Conservation (phyloP, 2,113 vertebrate genomes). For the Malurus melanocephalus region DNA sequence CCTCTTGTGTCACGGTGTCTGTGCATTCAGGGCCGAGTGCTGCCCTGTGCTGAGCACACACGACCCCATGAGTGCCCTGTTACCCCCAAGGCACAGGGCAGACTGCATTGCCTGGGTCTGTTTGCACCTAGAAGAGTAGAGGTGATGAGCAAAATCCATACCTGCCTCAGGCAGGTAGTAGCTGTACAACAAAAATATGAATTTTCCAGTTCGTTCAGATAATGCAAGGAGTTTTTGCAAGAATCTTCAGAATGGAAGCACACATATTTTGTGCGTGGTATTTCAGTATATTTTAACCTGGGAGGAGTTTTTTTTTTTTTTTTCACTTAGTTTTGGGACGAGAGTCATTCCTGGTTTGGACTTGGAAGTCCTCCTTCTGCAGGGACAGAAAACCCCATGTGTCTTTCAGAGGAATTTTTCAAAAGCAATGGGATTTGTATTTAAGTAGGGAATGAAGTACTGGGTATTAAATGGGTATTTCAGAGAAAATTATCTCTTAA, state of each 20-base stretch:
- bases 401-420: background rate
- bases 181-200: background rate
- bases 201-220: background rate
- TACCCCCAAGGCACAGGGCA: background rate
- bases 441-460: background rate
- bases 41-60: background rate
- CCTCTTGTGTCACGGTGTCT: accelerated
- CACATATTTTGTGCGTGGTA: background rate
- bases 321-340: background rate
- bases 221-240: background rate
- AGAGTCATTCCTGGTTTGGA: background rate
- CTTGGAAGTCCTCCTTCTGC: background rate
- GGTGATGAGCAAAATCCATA: background rate
- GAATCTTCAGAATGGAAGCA: background rate
- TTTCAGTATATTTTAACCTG: background rate
- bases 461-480: background rate
- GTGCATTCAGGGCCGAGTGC: background rate
- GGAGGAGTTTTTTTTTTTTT: background rate
- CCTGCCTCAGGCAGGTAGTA: background rate
- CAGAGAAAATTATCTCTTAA: background rate
- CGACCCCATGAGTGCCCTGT: background rate
- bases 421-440: background rate
- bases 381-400: background rate
- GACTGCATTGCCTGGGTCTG: background rate
- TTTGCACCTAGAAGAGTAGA: background rate